Evolutionary conservation across 2,113 vertebrate genomes (phyloP), one percentile per base, ranked within the genome.

Genomic region (Urocitellus parryii): DNA sequence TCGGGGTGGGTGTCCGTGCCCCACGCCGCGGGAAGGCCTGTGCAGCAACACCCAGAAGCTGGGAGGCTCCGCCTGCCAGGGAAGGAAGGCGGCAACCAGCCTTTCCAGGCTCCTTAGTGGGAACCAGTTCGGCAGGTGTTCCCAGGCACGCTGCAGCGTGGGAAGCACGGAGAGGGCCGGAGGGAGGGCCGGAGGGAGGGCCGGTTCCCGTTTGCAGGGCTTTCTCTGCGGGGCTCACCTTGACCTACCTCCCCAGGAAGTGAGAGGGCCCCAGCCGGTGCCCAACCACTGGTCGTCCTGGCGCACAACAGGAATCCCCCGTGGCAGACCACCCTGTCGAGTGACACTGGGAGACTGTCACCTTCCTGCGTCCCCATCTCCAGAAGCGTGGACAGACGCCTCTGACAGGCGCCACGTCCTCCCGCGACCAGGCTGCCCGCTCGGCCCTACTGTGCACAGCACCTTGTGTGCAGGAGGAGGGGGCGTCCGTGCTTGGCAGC

Each of bases 391-490:
- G 24, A 61, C 67, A 13, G 48, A 53, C 39, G 25, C 39, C 42
- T n/a, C 14, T 27, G 45, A 45, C 20, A 5, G 37, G 24, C 48
- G 20, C 48, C 83, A 12, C 24, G 0, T 13, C 11, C 16, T 63
- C 0, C 22, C 9, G 27, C 11, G 34, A 14, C 37, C 20, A 3
- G 42, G 29, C 39, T 8, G 39, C 34, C 70, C 4, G 34, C 42
- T 51, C 67, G 22, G 58, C 24, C 39, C 32, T 27, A 70, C 25
- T 58, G 51, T 17, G 32, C 61, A 25, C 5, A 22, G 8, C 11
- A 5, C 20, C 45, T 37, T 3, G 77, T 5, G 51, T 9, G 8
- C 5, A 25, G 0, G 8, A 63, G 2, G 48, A n/a, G 2, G n/a
- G 42, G 13, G 13, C 27, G 51, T 48, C 37, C n/a, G 17, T 68